Base-by-base conservation (phyloP, 2,888 invertebrate species). In the Timandra comae region DNA sequence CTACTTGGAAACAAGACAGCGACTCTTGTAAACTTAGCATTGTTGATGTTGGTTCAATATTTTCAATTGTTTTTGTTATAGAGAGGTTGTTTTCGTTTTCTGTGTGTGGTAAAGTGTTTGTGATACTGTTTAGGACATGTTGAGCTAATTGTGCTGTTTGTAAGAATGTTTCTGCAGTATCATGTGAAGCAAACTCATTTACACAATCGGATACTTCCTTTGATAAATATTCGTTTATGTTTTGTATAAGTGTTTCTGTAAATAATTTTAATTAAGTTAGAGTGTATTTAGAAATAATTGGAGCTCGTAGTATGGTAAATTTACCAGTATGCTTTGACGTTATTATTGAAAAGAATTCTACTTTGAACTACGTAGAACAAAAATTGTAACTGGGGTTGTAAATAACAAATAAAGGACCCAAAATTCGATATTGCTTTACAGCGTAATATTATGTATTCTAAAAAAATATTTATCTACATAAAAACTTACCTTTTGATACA, bases 191-290 rank as follows among this genome's bases (percentile, higher is more conserved):
- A 8, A 16, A 7, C 7, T 34, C 7, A 8, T 16, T n/a, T 26
- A 35, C 2, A 7, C 19, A 7, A 12, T 43, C 29, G 26, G 30
- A 27, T 27, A 29, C n/a, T 16, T 29, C 32, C 19, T 39, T 34
- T 8, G 48, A 43, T 36, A 48, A 39, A 32, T 46, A 50, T 7
- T 10, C 30, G 16, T 53, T 30, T 39, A 50, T 43, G 25, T 39
- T 45, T 27, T 51, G 48, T 40, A 41, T 19, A 12, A 57, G 43
- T 38, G 41, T 46, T 40, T 54, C 56, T 57, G 53, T 33, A 51
- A 52, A 49, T 34, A 41, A 33, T 30, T 39, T 31, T 38, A 29
- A 12, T 30, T 20, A 11, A 33, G n/a, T 9, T n/a, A n/a, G n/a
- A n/a, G n/a, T n/a, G n/a, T n/a, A n/a, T n/a, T n/a, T n/a, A n/a